A percentile compares a stretch with the other conserved stretches of the same genome.
These are phyloP conservation scores for Scortum barcoo DNA, from an alignment of 2,113 vertebrate species.

Conservation along the genomic window DNA sequence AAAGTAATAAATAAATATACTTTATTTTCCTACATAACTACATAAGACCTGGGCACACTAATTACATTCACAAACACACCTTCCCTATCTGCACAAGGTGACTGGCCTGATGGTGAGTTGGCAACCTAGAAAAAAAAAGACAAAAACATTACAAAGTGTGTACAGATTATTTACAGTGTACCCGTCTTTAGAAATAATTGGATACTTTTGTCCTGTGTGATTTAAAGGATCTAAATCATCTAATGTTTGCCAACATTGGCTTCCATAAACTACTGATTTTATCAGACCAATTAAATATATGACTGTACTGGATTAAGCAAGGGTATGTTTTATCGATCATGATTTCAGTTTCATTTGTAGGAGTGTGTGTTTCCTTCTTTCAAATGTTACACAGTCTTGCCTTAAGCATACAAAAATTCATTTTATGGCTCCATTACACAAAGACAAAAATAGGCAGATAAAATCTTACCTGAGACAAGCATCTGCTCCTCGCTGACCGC, in stretches of 20 bases:
- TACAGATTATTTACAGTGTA: background rate
- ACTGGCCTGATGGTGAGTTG: background rate
- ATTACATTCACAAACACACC: conserved; percentile 49
- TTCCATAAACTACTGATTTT: background rate
- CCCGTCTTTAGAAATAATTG: background rate
- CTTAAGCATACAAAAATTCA: background rate
- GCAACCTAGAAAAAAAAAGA: conserved; percentile 44
- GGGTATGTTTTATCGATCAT: background rate
- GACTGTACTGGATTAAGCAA: background rate
- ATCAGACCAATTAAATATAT: background rate
- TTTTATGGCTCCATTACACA: background rate
- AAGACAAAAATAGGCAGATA: background rate
- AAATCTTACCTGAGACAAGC: conserved; percentile 59
- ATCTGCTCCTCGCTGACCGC: conserved; percentile 57
- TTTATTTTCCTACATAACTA: background rate
- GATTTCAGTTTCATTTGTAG: background rate
- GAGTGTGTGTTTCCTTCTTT: background rate
- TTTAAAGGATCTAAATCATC: too few species aligned
- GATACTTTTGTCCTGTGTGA: background rate
- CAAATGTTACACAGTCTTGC: background rate
- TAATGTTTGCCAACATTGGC: background rate
- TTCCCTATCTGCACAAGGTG: conserved; percentile 28
- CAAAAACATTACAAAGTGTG: background rate
- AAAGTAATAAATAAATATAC: background rate
- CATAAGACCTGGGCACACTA: background rate